Conservation (phyloP, 2,888 invertebrate genomes). For the Morpho helenor region DNA sequence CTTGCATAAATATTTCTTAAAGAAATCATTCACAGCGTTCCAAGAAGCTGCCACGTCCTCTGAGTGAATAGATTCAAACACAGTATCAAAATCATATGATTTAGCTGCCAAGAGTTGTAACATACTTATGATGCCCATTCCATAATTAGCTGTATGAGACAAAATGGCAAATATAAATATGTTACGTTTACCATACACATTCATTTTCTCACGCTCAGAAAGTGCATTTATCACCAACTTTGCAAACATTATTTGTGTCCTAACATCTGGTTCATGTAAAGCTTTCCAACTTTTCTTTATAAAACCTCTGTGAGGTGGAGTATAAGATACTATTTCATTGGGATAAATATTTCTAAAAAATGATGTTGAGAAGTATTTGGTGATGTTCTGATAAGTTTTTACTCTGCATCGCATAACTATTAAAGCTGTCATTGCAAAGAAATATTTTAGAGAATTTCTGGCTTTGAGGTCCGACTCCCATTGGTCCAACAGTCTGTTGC, state of each 20-base stretch:
- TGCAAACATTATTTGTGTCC: slow-evolving; percentile 29
- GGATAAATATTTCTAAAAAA: neutral
- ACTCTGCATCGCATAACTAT: slow-evolving; percentile 27
- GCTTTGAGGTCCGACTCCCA: slow-evolving; percentile 22
- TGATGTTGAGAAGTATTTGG: slow-evolving; percentile 20
- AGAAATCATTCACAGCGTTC: slow-evolving; percentile 20
- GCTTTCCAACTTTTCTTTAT: slow-evolving; percentile 25
- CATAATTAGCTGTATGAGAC: slow-evolving; percentile 26
- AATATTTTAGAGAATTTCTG: slow-evolving; percentile 26
- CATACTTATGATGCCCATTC: slow-evolving; percentile 28
- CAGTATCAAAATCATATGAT: neutral
- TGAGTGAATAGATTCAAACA: slow-evolving; percentile 16
- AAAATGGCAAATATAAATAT: slow-evolving; percentile 26
- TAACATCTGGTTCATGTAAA: slow-evolving; percentile 19
- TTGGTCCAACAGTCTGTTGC: slow-evolving; percentile 23
- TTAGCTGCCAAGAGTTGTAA: slow-evolving; percentile 16
- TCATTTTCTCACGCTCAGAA: slow-evolving; percentile 4
- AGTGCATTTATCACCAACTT: slow-evolving; percentile 28
- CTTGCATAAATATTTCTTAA: slow-evolving; percentile 17
- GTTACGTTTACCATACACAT: slow-evolving; percentile 12
- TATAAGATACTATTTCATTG: slow-evolving; percentile 12
- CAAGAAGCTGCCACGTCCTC: slow-evolving; percentile 24
- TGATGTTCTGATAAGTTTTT: slow-evolving; percentile 27
- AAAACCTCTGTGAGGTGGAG: slow-evolving; percentile 26
- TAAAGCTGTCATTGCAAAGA: slow-evolving; percentile 29